Base-by-base conservation (phyloP, 2,888 invertebrate genomes). In the Pristionchus arcanus region DNA sequence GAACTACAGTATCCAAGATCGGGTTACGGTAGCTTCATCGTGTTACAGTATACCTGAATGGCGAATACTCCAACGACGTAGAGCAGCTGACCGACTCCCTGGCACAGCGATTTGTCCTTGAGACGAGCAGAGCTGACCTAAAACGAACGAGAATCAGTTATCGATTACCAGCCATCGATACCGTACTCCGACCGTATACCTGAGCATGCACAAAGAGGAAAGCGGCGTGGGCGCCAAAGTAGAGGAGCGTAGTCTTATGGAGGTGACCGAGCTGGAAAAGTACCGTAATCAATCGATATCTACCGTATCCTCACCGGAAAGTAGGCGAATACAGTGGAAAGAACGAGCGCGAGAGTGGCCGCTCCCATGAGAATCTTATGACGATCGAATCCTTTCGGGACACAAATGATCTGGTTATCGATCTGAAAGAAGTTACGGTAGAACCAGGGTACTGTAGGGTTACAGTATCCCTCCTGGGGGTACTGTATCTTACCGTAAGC, bases 31-130 rank as follows among this genome's bases (percentile, higher is more conserved):
- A 71, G 31, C 13, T 1, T 7, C 42, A 37, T 34, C 13, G 81
- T 28, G 53, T n/a, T 63, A 63, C 59, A 63, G 59, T 63, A 55
- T 55, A 63, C 87, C 87, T 88, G 88, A 77, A 88, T 49, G 77
- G 77, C 55, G 77, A 88, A 77, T 37, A 88, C 28, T n/a, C 74
- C 88, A 19, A 88, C 66, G 34, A 88, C 77, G 77, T 88, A 77
- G 53, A 77, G 53, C 21, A 88, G 77, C 55, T 88, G 88, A n/a
- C 55, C 88, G 25, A 74, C 37, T 15, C 88, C 88, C 53, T 34
- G 49, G 55, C 74, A 74, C 55, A 88, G 59, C 31, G 88, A 49
- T 19, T 88, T 74, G 31, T 74, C 88, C 88, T 88, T 71, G 34
- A 74, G 74, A 74, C 74, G 88, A 11, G 88, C 88, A 21, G 77